Percentiles rank a stretch among this genome's conserved stretches.
phyloP scores from a whole-genome alignment of 1,140 invertebrate species.

The Heliconius nattereri region DNA sequence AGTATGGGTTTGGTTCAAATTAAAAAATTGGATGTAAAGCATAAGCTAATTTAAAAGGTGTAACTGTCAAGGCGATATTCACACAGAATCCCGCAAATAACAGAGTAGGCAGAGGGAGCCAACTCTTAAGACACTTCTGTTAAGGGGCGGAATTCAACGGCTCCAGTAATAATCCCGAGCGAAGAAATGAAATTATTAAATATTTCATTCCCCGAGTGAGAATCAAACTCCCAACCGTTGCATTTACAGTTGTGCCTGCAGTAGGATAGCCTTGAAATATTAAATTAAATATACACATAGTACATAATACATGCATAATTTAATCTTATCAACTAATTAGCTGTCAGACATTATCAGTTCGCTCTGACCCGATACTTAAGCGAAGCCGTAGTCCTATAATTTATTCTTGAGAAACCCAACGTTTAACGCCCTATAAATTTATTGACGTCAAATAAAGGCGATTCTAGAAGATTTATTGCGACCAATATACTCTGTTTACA shows the following conservation, averaged over 20 bases:
- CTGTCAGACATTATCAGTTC: slow-evolving; percentile 3
- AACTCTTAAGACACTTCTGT: too few relatives aligned
- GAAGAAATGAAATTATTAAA: too few relatives aligned
- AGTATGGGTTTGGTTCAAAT: background rate
- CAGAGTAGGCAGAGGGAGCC: too few relatives aligned
- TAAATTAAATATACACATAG: background rate
- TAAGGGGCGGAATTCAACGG: too few relatives aligned
- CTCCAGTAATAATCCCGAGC: too few relatives aligned
- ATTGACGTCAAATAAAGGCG: slow-evolving; percentile 48
- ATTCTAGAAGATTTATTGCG: slow-evolving; percentile 36
- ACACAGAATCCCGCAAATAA: too few relatives aligned
- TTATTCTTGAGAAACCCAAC: slow-evolving; percentile 36
- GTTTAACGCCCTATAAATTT: slow-evolving; percentile 39
- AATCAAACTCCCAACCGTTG: too few relatives aligned
- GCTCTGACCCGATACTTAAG: slow-evolving; percentile 19
- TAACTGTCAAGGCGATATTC: too few relatives aligned
- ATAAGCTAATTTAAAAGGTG: too few relatives aligned
- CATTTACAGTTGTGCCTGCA: too few relatives aligned
- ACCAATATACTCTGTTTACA: slow-evolving; percentile 37
- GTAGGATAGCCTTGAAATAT: too few relatives aligned
- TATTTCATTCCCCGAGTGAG: too few relatives aligned
- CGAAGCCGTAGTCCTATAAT: slow-evolving; percentile 22
- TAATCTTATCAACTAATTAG: slow-evolving; percentile 3
- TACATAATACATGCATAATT: background rate
- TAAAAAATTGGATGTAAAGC: background rate